Conservation (phyloP, 23 tunicate species). For the Phallusia fumigata region DNA sequence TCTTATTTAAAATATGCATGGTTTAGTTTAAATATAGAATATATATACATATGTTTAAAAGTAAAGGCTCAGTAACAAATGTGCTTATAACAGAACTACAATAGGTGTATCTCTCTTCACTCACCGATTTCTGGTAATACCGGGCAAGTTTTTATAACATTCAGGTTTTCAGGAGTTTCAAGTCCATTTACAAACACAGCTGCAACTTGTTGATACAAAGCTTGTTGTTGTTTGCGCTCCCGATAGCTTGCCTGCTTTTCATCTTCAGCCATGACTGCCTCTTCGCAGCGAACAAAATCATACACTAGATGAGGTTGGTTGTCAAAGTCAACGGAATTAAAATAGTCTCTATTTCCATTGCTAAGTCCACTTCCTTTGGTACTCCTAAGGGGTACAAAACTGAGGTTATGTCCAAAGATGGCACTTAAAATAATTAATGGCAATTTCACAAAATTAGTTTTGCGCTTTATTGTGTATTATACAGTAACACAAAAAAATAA, state of each 20-base stretch:
- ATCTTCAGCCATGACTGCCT: conserved; percentile 56
- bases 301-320: conserved; percentile 50
- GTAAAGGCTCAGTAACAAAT: too few relatives aligned
- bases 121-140: conserved; percentile 71
- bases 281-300: conserved; percentile 83
- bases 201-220: conserved; percentile 76
- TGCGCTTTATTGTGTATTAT: too few relatives aligned
- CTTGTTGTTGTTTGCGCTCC: conserved; percentile 70
- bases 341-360: not conserved
- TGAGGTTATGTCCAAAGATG: too few relatives aligned
- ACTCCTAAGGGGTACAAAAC: too few relatives aligned
- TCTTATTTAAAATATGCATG: too few relatives aligned
- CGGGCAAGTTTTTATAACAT: conserved; percentile 39
- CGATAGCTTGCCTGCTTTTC: conserved; percentile 63
- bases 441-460: too few relatives aligned
- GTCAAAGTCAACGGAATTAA: conserved; percentile 6
- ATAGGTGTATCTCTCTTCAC: not conserved
- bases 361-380: not conserved
- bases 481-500: too few relatives aligned
- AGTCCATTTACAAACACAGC: conserved; percentile 56
- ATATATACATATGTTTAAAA: too few relatives aligned
- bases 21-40: too few relatives aligned
- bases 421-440: too few relatives aligned
- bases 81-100: not conserved
- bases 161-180: conserved; percentile 31